Percentiles rank a stretch among this genome's conserved stretches.
Evolutionary conservation across 2,797 vertebrate genomes (phyloP).

Genomic region (Chaetodon trifasciatus): DNA sequence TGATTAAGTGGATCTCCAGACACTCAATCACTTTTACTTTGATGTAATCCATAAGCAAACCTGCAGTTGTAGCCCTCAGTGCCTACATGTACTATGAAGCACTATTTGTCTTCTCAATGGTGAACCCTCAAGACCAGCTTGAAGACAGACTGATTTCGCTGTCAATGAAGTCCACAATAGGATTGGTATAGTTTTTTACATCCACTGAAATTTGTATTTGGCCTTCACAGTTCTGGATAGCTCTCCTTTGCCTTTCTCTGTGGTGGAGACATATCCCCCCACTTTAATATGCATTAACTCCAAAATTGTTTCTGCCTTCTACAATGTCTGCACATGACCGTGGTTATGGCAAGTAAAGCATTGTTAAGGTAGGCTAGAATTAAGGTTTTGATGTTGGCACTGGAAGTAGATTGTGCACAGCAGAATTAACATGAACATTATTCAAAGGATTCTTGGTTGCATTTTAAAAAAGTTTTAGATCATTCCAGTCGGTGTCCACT

Average conservation of each 20-base stretch:
- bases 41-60: background rate
- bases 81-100: background rate
- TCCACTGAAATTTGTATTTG: background rate
- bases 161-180: background rate
- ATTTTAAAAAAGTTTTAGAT: background rate
- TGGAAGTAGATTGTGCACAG: background rate
- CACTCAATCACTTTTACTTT: slow-evolving; percentile 4
- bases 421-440: background rate
- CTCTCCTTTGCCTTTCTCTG: background rate
- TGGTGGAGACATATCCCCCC: background rate
- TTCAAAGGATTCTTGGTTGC: background rate
- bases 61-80: background rate
- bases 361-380: background rate
- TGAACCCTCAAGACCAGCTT: background rate
- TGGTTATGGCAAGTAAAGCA: too few species aligned
- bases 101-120: background rate
- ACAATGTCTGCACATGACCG: background rate
- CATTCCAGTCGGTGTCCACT: background rate
- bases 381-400: background rate
- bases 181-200: background rate
- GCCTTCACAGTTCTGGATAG: background rate
- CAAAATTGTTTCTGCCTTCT: background rate
- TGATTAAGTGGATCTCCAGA: background rate
- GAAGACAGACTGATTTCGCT: background rate
- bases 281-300: background rate